Evolutionary conservation across 2,888 invertebrate genomes (phyloP), one percentile per base, ranked within the genome.

Genomic region (Drosophila aldrichi): DNA sequence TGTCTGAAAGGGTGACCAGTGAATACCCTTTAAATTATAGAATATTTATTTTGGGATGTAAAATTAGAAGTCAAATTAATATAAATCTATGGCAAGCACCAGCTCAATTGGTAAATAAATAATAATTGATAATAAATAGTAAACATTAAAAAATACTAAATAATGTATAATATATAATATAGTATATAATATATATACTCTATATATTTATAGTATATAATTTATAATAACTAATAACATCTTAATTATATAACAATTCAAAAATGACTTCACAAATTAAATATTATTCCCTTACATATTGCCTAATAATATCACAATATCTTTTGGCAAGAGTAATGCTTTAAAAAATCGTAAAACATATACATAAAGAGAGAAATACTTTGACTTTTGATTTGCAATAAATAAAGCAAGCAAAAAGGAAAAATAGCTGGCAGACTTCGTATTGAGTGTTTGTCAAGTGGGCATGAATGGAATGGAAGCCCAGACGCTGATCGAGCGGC

Each of bases 401-500:
- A 69, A 60, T 60, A 55, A 58, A 40, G 34, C 34, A 44, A 62
- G 48, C 43, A 43, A 56, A 63, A 63, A 49, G 29, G 59, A 64
- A 74, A 75, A 75, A 63, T 59, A 43, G 32, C 54, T 54, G 74
- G 67, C 69, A 74, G 69, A 57, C 32, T 51, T 52, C 40, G 58
- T 74, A 75, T 75, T 65, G 81, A 78, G 74, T 81, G 74, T 85
- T 81, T 82, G 85, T 88, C 82, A 88, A 88, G 85, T 89, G 85
- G 88, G 88, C 73, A 68, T 80, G 86, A 88, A 89, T 88, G 88
- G 72, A 74, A 64, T 88, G 88, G 72, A 74, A 64, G 70, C 79
- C 79, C 70, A 65, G 60, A 63, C 62, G 43, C 65, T 38, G 81
- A 65, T 68, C 57, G 76, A 79, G 77, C 67, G 63, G 63, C 65